Conservation (phyloP, 1,140 invertebrate genomes). For the Brachionus rotundiformis region DNA sequence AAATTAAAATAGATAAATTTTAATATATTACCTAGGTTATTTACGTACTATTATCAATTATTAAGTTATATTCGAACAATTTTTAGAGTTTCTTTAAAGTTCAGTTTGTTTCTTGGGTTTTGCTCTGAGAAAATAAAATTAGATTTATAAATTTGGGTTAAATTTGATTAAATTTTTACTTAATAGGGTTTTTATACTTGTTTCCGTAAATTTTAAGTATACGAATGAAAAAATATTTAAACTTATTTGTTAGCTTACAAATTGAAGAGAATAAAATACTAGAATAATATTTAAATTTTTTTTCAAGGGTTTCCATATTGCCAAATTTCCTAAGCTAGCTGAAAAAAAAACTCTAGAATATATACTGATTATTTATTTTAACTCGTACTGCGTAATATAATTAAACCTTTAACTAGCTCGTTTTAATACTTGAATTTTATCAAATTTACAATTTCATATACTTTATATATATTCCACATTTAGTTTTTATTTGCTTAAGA, state of each 20-base stretch:
- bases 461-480: neutral
- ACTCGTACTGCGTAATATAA: constrained; percentile 1
- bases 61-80: neutral
- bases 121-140: neutral
- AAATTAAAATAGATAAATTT: too few relatives aligned
- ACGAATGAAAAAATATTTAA: neutral
- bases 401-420: neutral
- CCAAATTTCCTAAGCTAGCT: neutral
- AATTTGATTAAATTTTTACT: neutral
- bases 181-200: neutral
- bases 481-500: neutral
- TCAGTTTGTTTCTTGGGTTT: too few relatives aligned
- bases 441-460: neutral
- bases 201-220: too few relatives aligned
- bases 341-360: neutral
- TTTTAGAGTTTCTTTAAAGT: neutral
- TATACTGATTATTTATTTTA: neutral
- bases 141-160: neutral
- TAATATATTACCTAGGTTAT: too few relatives aligned
- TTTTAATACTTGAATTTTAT: neutral
- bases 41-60: neutral
- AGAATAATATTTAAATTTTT: constrained; percentile 18
- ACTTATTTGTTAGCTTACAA: neutral
- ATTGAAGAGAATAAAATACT: neutral
- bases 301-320: neutral